Base-by-base conservation (phyloP, 2,797 vertebrate genomes). In the Anguilla obscura region DNA sequence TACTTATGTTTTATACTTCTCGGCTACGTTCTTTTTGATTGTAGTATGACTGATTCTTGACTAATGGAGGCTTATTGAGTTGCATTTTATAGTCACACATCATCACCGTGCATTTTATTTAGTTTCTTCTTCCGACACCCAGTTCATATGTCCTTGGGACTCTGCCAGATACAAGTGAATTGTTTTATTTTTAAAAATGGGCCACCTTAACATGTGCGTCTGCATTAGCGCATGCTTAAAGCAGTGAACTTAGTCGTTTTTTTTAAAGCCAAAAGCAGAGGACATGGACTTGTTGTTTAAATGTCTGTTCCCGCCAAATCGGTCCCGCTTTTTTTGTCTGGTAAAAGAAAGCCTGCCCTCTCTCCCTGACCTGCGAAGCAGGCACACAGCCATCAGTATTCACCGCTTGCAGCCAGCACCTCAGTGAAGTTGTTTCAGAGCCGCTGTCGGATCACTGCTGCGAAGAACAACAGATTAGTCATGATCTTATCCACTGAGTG, bases 401-500 rank as follows among this genome's bases (percentile, higher is more conserved):
- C 92, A 33, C 69, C 76, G 85, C 90, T 71, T 79, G 87, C 60
- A 48, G 88, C 86, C 90, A 86, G 88, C 86, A 74, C 89, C 89
- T 91, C 92, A 92, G 94, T 94, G 91, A 94, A 95, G 93, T 95
- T 96, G 94, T 96, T 96, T 95, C 91, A 94, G 94, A 95, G 93
- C 94, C 94, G 92, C 93, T 91, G 86, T 94, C 90, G 92, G 93
- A 94, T 95, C 94, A 95, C 93, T 90, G 76, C 86, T 90, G 92
- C 91, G 92, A 94, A 93, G 93, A 95, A 96, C 95, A 95, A 94
- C 95, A 95, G 94, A 96, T 96, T 96, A 96, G 94, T 95, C 94
- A 96, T 96, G 96, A 96, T 96, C 95, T 96, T 95, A 96, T 96
- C 95, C 93, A 92, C 93, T 93, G 93, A 95, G 95, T 95, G 95